Conservation (phyloP, 2,113 vertebrate species). For the Oceanites oceanicus region DNA sequence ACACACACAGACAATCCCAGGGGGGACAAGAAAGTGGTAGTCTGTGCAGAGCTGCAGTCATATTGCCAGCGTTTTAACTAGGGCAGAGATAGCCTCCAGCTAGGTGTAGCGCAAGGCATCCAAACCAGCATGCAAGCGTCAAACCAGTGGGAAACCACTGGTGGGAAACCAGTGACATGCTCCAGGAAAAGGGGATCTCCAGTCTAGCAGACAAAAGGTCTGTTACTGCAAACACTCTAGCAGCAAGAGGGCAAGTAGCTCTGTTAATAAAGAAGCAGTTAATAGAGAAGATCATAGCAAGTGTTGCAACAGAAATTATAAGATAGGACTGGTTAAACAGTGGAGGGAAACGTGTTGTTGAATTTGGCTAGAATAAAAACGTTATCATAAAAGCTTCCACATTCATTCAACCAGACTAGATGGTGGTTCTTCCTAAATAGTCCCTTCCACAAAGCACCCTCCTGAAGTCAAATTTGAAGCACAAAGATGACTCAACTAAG, state of each 20-base stretch:
- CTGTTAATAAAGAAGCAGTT: background rate
- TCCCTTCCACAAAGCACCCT: background rate
- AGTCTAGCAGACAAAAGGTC: background rate
- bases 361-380: background rate
- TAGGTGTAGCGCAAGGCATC: background rate
- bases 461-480: background rate
- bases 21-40: background rate
- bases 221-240: background rate
- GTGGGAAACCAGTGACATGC: background rate
- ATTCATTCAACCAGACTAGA: background rate
- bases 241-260: background rate
- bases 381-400: background rate
- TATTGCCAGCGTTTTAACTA: background rate
- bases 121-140: background rate
- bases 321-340: background rate
- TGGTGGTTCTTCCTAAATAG: fast-evolving
- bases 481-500: background rate
- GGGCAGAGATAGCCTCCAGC: background rate
- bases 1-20: background rate
- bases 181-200: background rate
- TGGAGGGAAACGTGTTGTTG: background rate
- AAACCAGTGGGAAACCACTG: background rate
- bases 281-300: background rate
- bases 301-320: background rate
- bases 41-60: background rate